Evolutionary conservation across 2,113 vertebrate species (phyloP), one percentile per base, ranked within the genome.

Genomic region (Sinocyclocheilus anshuiensis): DNA sequence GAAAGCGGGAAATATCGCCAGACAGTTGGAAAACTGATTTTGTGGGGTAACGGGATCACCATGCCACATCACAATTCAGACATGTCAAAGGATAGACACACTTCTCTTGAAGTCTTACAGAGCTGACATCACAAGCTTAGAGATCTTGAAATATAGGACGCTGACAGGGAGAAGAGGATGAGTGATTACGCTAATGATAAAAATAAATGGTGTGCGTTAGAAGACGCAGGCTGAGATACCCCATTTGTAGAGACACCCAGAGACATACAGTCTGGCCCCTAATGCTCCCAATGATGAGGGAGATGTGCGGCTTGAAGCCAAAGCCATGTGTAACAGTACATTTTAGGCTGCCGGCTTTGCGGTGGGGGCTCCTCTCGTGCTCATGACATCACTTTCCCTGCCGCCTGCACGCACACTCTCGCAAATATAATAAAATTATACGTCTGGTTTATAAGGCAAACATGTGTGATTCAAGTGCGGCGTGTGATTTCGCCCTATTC

Each of bases 351-450:
- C 55, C 24, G 89, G 86, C 87, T 77, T 79, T 86, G 85, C 65
- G 89, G 81, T 10, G 72, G 84, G 83, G 85, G 79, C 85, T 88
- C 65, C 80, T 63, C 45, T 59, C 53, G 26, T 36, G 9, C 80
- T 90, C 88, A 89, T 84, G 84, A 79, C 89, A 90, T 90, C 71
- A 74, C 84, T 87, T 80, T 87, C 84, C 75, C 61, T 78, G 26
- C 86, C 22, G 80, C 76, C 84, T 74, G 63, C 42, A 59, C 81
- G 18, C 45, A 77, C 42, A 15, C 24, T 45, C 20, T 89, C 71
- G 57, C 63, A 74, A 88, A 65, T 81, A 84, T 67, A 88, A 85
- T 89, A 78, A 92, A 92, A 92, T 90, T 87, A 91, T 86, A 90
- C 2, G 87, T 92, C 89, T 91, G 85, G 87, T 78, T 82, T 84